These are phyloP conservation scores for Harpalus rubripes DNA, from an alignment of 2,888 invertebrate genomes.

Conservation along the genomic window DNA sequence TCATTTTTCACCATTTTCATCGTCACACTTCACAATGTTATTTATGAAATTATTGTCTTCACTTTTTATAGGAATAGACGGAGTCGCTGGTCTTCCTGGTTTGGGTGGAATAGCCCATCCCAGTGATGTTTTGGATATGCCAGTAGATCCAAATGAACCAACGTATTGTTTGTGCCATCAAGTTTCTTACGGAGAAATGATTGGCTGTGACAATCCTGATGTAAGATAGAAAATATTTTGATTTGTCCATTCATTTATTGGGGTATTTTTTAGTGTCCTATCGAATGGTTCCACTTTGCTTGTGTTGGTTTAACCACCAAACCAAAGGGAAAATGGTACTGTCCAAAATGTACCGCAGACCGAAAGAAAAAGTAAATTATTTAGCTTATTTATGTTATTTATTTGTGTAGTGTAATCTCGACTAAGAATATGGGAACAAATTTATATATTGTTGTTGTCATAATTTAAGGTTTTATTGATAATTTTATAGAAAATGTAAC, in stretches of 20 bases:
- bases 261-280: conserved; percentile 82
- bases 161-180: conserved; percentile 99
- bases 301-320: conserved; percentile 94
- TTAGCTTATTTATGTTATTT: conserved; percentile 60
- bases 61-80: conserved; percentile 73
- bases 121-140: conserved; percentile 94
- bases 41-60: conserved; percentile 14
- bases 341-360: conserved; percentile 93
- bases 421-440: conserved; percentile 55
- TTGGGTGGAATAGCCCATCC: conserved; percentile 87
- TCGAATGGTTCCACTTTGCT: conserved; percentile 98
- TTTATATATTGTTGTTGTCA: conserved; percentile 60
- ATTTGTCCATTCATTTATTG: not conserved
- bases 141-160: conserved; percentile 98
- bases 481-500: conserved; percentile 57
- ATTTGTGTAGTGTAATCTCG: conserved; percentile 35
- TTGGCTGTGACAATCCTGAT: conserved; percentile 96
- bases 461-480: conserved; percentile 54
- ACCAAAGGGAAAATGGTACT: conserved; percentile 97
- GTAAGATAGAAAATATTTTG: conserved; percentile 76
- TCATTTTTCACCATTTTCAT: conserved; percentile 53
- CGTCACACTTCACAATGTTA: not conserved
- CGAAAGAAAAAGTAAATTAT: conserved; percentile 86
- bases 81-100: conserved; percentile 76
- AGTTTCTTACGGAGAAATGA: conserved; percentile 98